Conservation (phyloP, 2,113 vertebrate genomes). For the Sander vitreus region DNA sequence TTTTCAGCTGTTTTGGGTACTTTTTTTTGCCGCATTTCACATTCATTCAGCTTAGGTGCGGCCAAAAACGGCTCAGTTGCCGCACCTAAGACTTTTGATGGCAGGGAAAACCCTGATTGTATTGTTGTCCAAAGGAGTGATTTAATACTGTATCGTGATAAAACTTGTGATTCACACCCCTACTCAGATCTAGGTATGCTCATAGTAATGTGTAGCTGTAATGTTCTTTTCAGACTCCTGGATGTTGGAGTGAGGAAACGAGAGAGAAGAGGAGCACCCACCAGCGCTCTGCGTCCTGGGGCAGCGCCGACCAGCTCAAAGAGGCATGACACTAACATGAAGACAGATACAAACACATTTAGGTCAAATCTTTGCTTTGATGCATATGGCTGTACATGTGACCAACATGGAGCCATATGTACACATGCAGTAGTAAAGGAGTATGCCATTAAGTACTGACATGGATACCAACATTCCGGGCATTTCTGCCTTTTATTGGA, state of each 20-base stretch:
- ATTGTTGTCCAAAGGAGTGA: no score
- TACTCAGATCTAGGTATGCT: background rate
- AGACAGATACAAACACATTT: conserved; percentile 6
- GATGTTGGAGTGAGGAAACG: conserved; percentile 91
- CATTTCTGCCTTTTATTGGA: no score
- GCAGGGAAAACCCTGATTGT: no score
- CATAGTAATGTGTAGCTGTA: background rate
- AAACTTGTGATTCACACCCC: no score
- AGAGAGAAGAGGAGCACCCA: conserved; percentile 86
- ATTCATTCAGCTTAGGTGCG: no score
- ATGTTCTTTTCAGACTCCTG: conserved; percentile 87
- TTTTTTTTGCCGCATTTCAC: no score
- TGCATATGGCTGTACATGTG: background rate
- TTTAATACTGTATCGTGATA: no score
- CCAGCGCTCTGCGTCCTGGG: conserved; percentile 93
- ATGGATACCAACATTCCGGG: no score
- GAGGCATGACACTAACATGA: conserved; percentile 82
- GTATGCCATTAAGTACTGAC: no score
- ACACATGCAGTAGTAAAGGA: background rate
- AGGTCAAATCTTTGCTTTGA: background rate
- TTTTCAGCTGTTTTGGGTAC: no score
- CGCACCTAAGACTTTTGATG: no score
- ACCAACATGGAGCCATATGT: background rate
- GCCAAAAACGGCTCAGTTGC: no score
- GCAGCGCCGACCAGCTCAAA: conserved; percentile 92